Evolutionary conservation across 2,797 vertebrate genomes (phyloP), one percentile per base, ranked within the genome.

Genomic region (Eulemur coronatus): DNA sequence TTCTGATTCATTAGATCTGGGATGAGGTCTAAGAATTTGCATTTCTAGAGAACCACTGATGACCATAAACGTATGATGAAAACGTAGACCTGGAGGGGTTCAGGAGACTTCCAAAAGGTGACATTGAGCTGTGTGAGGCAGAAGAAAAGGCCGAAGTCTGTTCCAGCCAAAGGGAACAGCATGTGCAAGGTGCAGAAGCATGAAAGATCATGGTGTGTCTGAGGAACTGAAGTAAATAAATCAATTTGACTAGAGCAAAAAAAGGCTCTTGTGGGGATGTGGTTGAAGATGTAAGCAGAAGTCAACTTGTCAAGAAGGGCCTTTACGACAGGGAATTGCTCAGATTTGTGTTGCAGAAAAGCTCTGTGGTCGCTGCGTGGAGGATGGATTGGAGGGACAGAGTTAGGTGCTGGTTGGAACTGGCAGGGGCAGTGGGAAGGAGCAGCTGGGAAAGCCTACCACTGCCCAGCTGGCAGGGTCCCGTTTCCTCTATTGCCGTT

Each of bases 21-120:
- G 20, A 15, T 89, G 35, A 96, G 55, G 82, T 46, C 79, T 80
- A 79, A 82, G 48, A 75, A 91, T 89, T 79, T 38, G 10, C 24
- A 35, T 88, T 95, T 95, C 52, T 57, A 65, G 52, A 96, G 48
- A 93, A 55, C 35, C 88, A 63, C 38, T 78, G 75, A 65, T 91
- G 20, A 46, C 76, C 57, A 87, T 73, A 91, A 78, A 80, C 52
- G 8, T 63, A 20, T 67, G 55, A 80, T 61, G 72, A 90, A 67
- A 96, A 26, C 57, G 52, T 22, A 75, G 80, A 38, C 65, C 84
- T 63, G 46, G 17, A 12, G 12, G 30, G 22, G 28, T 84, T 94
- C 80, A 24, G 35, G 78, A 96, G 72, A 59, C 52, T 20, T 55
- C 24, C 43, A 65, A 35, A 81, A 69, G 28, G n/a, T 73, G 48